Evolutionary conservation across 1,140 invertebrate species (phyloP).

Genomic region (Brachionus paranguensis): DNA sequence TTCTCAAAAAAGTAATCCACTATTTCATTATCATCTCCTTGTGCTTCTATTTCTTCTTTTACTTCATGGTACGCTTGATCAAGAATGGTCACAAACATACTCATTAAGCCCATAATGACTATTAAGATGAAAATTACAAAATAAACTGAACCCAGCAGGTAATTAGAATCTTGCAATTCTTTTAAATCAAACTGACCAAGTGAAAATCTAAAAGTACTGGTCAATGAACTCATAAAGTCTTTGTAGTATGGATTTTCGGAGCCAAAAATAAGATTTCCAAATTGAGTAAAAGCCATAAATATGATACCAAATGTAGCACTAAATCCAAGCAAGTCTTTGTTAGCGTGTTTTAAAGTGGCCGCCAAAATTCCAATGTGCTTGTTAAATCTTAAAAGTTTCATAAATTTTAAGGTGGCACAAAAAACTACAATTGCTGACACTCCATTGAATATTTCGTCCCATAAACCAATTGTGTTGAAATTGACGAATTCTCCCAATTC

Average conservation of each 20-base stretch:
- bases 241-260: conserved; percentile 45
- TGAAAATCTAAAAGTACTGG: conserved; percentile 51
- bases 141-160: conserved; percentile 5
- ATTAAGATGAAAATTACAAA: conserved; percentile 38
- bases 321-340: conserved; percentile 50
- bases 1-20: conserved; percentile 36
- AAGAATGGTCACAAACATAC: conserved; percentile 40
- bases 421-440: conserved; percentile 56
- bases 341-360: conserved; percentile 47
- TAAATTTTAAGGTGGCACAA: conserved; percentile 58
- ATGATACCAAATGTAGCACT: conserved; percentile 52
- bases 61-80: conserved; percentile 41
- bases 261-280: conserved; percentile 51
- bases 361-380: conserved; percentile 53
- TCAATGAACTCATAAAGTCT: conserved; percentile 47
- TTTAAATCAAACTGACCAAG: conserved; percentile 52
- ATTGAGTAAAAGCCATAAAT: conserved; percentile 50
- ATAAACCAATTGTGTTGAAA: conserved; percentile 57
- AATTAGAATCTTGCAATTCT: conserved; percentile 36
- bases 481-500: conserved; percentile 58
- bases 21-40: conserved; percentile 27
- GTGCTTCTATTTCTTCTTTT: conserved; percentile 46
- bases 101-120: conserved; percentile 33
- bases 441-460: conserved; percentile 57
- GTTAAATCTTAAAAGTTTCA: conserved; percentile 58